Evolutionary conservation across 2,888 invertebrate genomes (phyloP).

Genomic region (Callyntrura sp.): DNA sequence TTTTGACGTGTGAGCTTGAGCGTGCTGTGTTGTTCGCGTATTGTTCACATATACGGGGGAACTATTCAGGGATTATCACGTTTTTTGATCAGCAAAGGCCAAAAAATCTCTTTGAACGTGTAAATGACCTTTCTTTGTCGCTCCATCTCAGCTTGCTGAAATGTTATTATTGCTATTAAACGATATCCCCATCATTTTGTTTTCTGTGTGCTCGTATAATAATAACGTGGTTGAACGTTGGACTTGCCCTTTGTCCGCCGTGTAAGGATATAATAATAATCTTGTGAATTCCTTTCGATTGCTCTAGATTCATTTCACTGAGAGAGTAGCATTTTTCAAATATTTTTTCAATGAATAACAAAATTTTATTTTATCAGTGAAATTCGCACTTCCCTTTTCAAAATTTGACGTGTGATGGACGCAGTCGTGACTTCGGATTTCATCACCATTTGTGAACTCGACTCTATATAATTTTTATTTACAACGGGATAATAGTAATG

Average conservation of each 20-base stretch:
- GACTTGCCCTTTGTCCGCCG: slow-evolving; percentile 55
- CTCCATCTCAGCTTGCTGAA: not conserved
- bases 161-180: slow-evolving; percentile 2
- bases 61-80: slow-evolving; percentile 15
- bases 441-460: slow-evolving; percentile 24
- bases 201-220: not conserved
- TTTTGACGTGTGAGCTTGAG: slow-evolving; percentile 43
- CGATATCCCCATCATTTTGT: slow-evolving; percentile 29
- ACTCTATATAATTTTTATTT: not conserved
- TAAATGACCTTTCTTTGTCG: slow-evolving; percentile 63
- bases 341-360: slow-evolving; percentile 31
- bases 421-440: slow-evolving; percentile 69
- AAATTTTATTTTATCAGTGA: slow-evolving; percentile 29
- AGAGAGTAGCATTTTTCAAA: slow-evolving; percentile 40
- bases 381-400: slow-evolving; percentile 65
- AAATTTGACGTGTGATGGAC: slow-evolving; percentile 72
- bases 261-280: not conserved
- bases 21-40: slow-evolving; percentile 15
- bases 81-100: slow-evolving; percentile 39
- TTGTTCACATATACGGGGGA: not conserved
- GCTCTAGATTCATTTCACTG: slow-evolving; percentile 62
- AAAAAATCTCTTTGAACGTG: slow-evolving; percentile 38
- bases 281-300: slow-evolving; percentile 21
- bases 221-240: not conserved
- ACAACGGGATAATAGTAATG: slow-evolving; percentile 38